Conservation (phyloP, 2,888 invertebrate genomes). For the Caenorhabditis sp. region DNA sequence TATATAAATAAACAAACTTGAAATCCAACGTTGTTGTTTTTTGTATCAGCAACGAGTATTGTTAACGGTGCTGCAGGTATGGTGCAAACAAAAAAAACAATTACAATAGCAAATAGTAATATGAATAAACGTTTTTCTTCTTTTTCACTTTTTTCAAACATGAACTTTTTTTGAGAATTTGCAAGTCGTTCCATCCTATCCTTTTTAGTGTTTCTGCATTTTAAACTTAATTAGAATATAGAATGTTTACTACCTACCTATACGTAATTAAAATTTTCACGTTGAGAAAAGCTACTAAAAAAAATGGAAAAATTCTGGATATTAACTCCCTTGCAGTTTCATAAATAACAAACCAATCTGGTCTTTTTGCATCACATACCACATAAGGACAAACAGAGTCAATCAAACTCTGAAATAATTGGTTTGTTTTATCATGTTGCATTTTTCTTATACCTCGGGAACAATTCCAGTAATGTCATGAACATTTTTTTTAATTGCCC, state of each 20-base stretch:
- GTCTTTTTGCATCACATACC: slow-evolving; percentile 78
- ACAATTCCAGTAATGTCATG: slow-evolving; percentile 64
- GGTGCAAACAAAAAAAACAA: slow-evolving; percentile 85
- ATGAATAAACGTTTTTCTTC: slow-evolving; percentile 85
- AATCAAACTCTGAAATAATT: slow-evolving; percentile 36
- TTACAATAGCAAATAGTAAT: slow-evolving; percentile 84
- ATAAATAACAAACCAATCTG: slow-evolving; percentile 77
- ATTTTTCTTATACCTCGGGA: slow-evolving; percentile 46
- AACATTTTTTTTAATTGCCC: slow-evolving; percentile 82
- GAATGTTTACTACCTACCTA: slow-evolving; percentile 65
- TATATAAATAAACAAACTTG: slow-evolving; percentile 69
- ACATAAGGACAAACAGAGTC: slow-evolving; percentile 75
- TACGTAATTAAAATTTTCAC: slow-evolving; percentile 85
- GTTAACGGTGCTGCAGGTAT: slow-evolving; percentile 85
- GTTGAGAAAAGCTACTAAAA: slow-evolving; percentile 85
- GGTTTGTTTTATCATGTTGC: background rate
- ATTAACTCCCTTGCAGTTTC: slow-evolving; percentile 81
- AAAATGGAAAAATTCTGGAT: slow-evolving; percentile 84
- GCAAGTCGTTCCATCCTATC: slow-evolving; percentile 82
- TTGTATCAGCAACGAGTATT: slow-evolving; percentile 84
- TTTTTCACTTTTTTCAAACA: slow-evolving; percentile 77
- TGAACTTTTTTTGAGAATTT: slow-evolving; percentile 73
- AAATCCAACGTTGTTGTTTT: slow-evolving; percentile 77
- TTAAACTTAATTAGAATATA: background rate
- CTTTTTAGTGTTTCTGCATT: slow-evolving; percentile 83